A percentile compares a stretch with the other conserved stretches of the same genome.
Conservation (phyloP, 1,140 invertebrate species). For the Ceratoteleas bidentatus region DNA sequence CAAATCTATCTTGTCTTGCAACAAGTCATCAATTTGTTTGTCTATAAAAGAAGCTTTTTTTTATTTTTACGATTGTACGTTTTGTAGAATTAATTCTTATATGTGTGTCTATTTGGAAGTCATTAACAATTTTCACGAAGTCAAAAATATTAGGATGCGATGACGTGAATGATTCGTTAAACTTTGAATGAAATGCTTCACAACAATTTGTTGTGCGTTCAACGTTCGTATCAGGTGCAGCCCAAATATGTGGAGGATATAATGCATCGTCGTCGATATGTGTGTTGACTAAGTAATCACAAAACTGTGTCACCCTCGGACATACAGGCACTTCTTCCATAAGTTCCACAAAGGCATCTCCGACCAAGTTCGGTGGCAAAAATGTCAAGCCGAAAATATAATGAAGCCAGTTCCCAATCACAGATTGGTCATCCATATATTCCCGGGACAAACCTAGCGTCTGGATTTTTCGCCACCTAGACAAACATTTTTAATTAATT, state of each 20-base stretch:
- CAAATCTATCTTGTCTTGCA: background rate
- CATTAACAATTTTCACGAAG: background rate
- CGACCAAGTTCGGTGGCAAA: slow-evolving; percentile 3
- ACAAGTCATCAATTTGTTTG: background rate
- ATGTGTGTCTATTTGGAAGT: background rate
- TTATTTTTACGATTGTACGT: too few species aligned
- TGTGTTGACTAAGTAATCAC: slow-evolving; percentile 7
- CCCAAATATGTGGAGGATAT: slow-evolving; percentile 7
- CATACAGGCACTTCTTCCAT: background rate
- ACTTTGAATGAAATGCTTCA: slow-evolving; percentile 24
- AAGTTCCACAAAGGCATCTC: slow-evolving; percentile 2
- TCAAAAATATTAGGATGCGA: slow-evolving; percentile 10
- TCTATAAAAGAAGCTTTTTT: background rate
- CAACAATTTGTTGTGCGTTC: slow-evolving; percentile 12
- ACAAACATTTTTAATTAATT: too few species aligned
- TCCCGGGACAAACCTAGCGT: too few species aligned
- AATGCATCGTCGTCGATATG: slow-evolving; percentile 16
- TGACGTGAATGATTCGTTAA: background rate
- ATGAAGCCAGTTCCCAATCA: slow-evolving; percentile 1
- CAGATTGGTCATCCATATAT: background rate
- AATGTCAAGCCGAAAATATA: slow-evolving; percentile 2
- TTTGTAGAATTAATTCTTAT: slow-evolving; percentile 10
- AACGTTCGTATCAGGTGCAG: background rate
- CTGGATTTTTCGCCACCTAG: too few species aligned
- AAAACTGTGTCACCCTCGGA: background rate